Conservation (phyloP, 2,113 vertebrate species). For the Dolichallabes microphthalmus region DNA sequence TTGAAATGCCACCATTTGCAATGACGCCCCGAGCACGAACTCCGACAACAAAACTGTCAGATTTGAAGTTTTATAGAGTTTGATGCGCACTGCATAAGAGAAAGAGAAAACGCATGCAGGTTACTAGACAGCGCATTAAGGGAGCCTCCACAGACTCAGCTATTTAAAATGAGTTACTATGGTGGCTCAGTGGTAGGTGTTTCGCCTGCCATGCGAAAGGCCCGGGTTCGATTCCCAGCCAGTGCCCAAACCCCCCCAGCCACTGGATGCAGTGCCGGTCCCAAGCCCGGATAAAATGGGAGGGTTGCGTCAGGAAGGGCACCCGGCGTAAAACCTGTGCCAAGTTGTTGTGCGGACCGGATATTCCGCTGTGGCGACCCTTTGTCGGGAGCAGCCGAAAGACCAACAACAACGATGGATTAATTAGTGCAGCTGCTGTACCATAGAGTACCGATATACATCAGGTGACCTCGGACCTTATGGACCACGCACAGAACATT, state of each 20-base stretch:
- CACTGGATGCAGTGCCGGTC: too few relatives aligned
- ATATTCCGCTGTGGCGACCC: too few relatives aligned
- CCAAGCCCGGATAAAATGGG: too few relatives aligned
- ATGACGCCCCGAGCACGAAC: background rate
- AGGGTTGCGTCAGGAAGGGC: too few relatives aligned
- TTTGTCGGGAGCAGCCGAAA: too few relatives aligned
- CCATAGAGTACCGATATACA: background rate
- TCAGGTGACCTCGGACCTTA: background rate
- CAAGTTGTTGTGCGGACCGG: too few relatives aligned
- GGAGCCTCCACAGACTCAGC: background rate
- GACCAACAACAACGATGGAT: too few relatives aligned
- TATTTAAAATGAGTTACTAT: background rate
- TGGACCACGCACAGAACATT: background rate
- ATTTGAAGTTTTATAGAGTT: background rate
- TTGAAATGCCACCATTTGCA: conserved; percentile 12
- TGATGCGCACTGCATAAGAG: background rate
- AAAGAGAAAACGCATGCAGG: background rate
- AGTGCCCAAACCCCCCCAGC: too few relatives aligned
- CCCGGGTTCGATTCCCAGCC: too few relatives aligned
- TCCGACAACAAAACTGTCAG: background rate
- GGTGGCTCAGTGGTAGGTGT: too few relatives aligned
- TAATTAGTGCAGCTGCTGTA: background rate
- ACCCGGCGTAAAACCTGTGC: too few relatives aligned
- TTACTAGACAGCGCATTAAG: background rate
- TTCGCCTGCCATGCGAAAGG: too few relatives aligned